These are phyloP conservation scores for Scomberomorus guttatus DNA, from an alignment of 2,797 vertebrate species.

Conservation along the genomic window DNA sequence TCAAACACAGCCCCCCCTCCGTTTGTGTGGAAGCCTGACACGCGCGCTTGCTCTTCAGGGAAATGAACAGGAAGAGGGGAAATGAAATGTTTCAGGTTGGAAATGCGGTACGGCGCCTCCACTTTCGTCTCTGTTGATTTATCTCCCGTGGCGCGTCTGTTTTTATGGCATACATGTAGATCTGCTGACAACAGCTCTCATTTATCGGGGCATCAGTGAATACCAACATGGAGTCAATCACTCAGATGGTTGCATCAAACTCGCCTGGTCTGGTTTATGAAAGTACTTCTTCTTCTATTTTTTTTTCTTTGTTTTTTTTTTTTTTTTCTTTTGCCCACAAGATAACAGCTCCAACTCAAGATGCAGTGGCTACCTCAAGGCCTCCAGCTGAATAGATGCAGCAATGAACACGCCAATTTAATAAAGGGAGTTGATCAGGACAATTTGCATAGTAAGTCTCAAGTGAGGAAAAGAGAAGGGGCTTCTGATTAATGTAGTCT, in stretches of 20 bases:
- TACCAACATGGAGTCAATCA: constrained; percentile 53
- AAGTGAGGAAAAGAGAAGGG: constrained; percentile 48
- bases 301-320: background rate
- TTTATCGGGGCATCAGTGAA: constrained; percentile 52
- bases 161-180: constrained; percentile 54
- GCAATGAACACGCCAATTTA: constrained; percentile 64
- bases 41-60: constrained; percentile 46
- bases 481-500: constrained; percentile 69
- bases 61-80: constrained; percentile 60
- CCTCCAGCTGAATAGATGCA: constrained; percentile 57
- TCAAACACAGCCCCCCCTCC: constrained; percentile 9
- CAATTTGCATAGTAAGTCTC: constrained; percentile 71
- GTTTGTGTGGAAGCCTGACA: background rate
- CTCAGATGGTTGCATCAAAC: constrained; percentile 38
- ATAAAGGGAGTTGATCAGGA: constrained; percentile 72
- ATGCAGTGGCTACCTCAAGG: constrained; percentile 45
- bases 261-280: constrained; percentile 9
- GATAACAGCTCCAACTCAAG: constrained; percentile 32
- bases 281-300: constrained; percentile 14
- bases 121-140: constrained; percentile 65
- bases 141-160: constrained; percentile 54
- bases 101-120: constrained; percentile 35
- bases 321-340: background rate
- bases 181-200: constrained; percentile 59
- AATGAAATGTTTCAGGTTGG: constrained; percentile 61